Conservation (phyloP, 2,113 vertebrate genomes). For the Leucopsar rothschildi region DNA sequence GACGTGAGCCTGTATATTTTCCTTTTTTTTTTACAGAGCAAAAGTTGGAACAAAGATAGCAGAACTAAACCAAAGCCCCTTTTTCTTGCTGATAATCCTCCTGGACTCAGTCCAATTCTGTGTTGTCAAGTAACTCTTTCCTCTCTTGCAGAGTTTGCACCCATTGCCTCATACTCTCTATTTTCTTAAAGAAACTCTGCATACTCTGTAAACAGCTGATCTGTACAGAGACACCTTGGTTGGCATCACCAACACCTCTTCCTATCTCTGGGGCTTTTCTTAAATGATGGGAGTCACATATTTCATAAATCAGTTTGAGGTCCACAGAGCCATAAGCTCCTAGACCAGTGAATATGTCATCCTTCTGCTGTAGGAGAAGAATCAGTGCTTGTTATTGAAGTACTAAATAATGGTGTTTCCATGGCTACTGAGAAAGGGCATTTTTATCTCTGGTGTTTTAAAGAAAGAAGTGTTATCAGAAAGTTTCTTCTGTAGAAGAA, state of each 20-base stretch:
- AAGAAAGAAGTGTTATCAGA: neutral
- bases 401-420: neutral
- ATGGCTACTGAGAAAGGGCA: neutral
- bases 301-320: neutral
- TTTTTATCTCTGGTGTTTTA: neutral
- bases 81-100: conserved; percentile 31
- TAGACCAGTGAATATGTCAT: neutral
- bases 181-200: neutral
- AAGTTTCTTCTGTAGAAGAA: neutral
- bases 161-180: neutral
- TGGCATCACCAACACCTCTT: neutral
- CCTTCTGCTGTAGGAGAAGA: neutral
- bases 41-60: conserved; percentile 35
- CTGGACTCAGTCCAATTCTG: conserved; percentile 1
- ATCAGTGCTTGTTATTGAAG: neutral
- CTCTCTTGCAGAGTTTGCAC: neutral
- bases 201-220: neutral
- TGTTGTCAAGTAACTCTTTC: conserved; percentile 8
- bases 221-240: neutral
- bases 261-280: neutral
- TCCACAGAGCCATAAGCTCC: neutral
- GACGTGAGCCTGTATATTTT: neutral
- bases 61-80: neutral
- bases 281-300: neutral
- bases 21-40: neutral